These are phyloP conservation scores for Idaea biselata DNA, from an alignment of 2,888 invertebrate species.

Conservation along the genomic window DNA sequence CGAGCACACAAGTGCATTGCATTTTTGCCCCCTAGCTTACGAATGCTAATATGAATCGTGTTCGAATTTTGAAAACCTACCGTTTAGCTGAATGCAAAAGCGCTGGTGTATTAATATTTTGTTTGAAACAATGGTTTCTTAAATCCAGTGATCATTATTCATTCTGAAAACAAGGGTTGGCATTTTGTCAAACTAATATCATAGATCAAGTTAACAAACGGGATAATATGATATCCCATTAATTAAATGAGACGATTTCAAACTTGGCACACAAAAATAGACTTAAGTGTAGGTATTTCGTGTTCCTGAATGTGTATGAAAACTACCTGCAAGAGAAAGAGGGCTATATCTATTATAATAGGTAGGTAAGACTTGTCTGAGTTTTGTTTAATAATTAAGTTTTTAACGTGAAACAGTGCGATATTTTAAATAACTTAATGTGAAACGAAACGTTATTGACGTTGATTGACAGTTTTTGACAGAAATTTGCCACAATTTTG, in stretches of 20 bases:
- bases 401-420: no score
- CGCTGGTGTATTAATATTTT: no score
- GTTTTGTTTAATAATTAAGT: no score
- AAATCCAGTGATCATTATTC: not conserved
- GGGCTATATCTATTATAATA: no score
- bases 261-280: not conserved
- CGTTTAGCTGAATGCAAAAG: not conserved
- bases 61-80: slow-evolving; percentile 2
- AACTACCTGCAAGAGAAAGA: not conserved
- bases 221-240: not conserved
- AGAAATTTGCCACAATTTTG: no score
- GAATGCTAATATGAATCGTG: slow-evolving; percentile 2
- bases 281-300: not conserved
- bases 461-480: no score
- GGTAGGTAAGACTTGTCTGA: no score
- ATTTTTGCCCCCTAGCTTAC: not conserved
- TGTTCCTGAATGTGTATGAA: not conserved
- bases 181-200: not conserved
- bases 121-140: not conserved
- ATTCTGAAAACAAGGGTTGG: not conserved
- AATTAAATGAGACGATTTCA: not conserved
- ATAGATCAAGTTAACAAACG: not conserved
- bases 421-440: no score
- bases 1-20: slow-evolving; percentile 43
- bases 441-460: no score